Conservation (phyloP, 2,888 invertebrate species). For the Parnassius mnemosyne region DNA sequence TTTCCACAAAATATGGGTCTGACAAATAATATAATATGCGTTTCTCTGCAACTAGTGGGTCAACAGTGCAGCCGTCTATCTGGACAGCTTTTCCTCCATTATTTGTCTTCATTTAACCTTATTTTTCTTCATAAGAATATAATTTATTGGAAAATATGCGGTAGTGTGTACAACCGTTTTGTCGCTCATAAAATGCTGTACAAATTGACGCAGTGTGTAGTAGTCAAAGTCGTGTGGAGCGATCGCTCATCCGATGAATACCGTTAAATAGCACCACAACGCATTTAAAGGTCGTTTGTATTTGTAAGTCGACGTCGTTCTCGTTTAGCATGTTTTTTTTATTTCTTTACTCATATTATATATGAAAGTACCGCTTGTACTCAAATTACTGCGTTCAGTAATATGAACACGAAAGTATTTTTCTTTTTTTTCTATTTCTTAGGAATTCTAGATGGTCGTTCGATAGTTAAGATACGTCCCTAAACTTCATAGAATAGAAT, state of each 20-base stretch:
- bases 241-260: conserved; percentile 27
- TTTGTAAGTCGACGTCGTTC: conserved; percentile 11
- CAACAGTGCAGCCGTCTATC: too few species aligned
- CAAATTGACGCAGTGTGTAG: conserved; percentile 23
- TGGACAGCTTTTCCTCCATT: too few species aligned
- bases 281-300: conserved; percentile 30
- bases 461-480: too few species aligned
- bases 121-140: not conserved
- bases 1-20: too few species aligned
- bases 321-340: conserved; percentile 8
- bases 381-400: not conserved
- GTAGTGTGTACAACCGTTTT: conserved; percentile 11
- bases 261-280: conserved; percentile 33
- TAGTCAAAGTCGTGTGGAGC: conserved; percentile 14
- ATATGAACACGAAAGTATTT: not conserved
- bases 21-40: too few species aligned
- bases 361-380: not conserved
- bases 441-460: too few species aligned
- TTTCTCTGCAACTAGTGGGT: too few species aligned
- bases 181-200: conserved; percentile 14
- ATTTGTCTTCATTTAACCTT: too few species aligned
- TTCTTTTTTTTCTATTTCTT: too few species aligned
- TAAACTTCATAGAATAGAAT: too few species aligned
- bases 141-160: not conserved
- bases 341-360: not conserved